phyloP scores from a whole-genome alignment of 2,888 invertebrate genomes.

The Onthophagus sagittarius region DNA sequence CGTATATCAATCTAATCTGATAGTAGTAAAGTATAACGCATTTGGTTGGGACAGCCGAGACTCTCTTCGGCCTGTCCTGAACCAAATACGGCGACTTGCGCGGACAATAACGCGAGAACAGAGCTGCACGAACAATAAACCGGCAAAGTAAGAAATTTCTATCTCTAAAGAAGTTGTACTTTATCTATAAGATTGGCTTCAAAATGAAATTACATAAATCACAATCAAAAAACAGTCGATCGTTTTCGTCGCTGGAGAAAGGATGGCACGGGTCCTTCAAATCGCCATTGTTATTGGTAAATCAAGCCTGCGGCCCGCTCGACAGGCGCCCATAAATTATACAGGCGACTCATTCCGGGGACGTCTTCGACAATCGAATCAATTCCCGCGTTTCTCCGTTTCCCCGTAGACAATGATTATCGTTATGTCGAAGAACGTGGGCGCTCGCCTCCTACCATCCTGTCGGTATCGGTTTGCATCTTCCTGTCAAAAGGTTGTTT shows the following conservation, averaged over 20 bases:
- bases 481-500: not conserved
- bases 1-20: not conserved
- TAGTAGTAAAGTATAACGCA: not conserved
- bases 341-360: conserved; percentile 19
- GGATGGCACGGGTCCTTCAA: conserved; percentile 38
- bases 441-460: not conserved
- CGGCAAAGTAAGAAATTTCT: not conserved
- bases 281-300: conserved; percentile 40
- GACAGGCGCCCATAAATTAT: conserved; percentile 40
- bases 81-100: not conserved
- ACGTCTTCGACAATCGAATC: conserved; percentile 11
- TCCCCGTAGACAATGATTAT: not conserved
- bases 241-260: conserved; percentile 17
- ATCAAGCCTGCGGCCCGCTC: conserved; percentile 35
- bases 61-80: not conserved
- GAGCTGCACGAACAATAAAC: not conserved
- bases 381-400: conserved; percentile 2
- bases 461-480: not conserved
- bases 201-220: conserved; percentile 28
- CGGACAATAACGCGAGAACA: not conserved
- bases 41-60: not conserved
- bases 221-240: conserved; percentile 29
- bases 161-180: no score
- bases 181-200: not conserved
- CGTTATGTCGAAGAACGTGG: not conserved